Evolutionary conservation across 2,888 invertebrate species (phyloP).

Genomic region (Pristionchus japonicus): DNA sequence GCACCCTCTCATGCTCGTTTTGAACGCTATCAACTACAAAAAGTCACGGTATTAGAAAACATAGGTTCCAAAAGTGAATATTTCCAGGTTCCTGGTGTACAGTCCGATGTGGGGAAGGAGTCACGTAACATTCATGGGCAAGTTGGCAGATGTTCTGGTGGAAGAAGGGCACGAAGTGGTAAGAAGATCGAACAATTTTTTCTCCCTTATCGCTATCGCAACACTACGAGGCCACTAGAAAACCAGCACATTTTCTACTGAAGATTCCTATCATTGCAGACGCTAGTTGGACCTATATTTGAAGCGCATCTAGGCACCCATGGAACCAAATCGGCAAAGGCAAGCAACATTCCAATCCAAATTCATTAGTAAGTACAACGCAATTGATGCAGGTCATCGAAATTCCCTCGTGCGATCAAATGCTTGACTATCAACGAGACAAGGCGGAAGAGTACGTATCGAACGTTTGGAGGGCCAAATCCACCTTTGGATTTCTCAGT

Average conservation of each 20-base stretch:
- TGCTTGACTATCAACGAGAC: neutral
- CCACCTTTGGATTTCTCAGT: neutral
- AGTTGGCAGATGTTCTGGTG: neutral
- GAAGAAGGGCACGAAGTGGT: constrained; percentile 41
- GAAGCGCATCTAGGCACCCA: neutral
- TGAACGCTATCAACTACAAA: no score
- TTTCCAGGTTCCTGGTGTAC: constrained; percentile 28
- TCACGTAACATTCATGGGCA: constrained; percentile 42
- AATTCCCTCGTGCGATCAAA: neutral
- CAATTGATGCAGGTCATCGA: constrained; percentile 21
- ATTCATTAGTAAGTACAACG: neutral
- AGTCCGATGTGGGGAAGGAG: constrained; percentile 29
- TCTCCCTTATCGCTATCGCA: neutral
- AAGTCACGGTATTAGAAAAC: no score
- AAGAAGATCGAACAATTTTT: neutral
- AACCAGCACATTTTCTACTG: neutral
- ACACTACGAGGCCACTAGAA: neutral
- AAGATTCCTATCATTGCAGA: neutral
- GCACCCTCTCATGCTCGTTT: no score
- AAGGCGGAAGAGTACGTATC: neutral
- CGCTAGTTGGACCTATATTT: neutral
- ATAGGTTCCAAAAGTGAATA: no score
- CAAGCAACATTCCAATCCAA: neutral
- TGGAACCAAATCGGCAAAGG: neutral
- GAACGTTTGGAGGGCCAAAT: constrained; percentile 3